phyloP scores from a whole-genome alignment of 64 coral and sea anemone species.

The Dendronephthya gigantea region DNA sequence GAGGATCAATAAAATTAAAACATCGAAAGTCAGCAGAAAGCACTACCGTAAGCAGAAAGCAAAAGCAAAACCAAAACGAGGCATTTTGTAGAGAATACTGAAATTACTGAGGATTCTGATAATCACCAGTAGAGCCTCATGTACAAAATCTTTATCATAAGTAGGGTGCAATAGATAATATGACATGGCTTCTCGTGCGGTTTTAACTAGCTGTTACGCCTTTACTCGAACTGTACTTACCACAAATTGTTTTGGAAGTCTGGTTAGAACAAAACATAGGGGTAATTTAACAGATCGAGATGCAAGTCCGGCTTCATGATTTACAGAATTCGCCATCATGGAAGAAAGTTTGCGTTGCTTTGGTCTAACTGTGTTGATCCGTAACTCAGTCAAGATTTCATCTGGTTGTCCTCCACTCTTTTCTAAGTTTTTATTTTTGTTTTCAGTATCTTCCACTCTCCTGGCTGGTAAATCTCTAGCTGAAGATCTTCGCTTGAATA shows the following conservation, averaged over 20 bases:
- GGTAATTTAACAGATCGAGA: neutral
- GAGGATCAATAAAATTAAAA: no score
- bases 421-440: neutral
- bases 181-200: no score
- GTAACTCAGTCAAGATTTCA: neutral
- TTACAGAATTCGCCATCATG: neutral
- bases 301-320: neutral
- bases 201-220: neutral
- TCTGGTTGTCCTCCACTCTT: neutral
- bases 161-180: no score
- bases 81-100: no score
- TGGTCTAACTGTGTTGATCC: neutral
- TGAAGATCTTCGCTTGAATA: neutral
- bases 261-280: neutral
- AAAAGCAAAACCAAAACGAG: no score
- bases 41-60: no score
- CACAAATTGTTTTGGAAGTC: constrained; percentile 14
- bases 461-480: neutral
- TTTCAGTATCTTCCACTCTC: neutral
- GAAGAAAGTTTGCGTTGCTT: neutral
- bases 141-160: no score
- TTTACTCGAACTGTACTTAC: neutral
- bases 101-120: no score
- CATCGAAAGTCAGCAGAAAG: no score
- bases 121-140: no score